Conservation (phyloP, 2,113 vertebrate species). For the Sinosuthora webbiana region DNA sequence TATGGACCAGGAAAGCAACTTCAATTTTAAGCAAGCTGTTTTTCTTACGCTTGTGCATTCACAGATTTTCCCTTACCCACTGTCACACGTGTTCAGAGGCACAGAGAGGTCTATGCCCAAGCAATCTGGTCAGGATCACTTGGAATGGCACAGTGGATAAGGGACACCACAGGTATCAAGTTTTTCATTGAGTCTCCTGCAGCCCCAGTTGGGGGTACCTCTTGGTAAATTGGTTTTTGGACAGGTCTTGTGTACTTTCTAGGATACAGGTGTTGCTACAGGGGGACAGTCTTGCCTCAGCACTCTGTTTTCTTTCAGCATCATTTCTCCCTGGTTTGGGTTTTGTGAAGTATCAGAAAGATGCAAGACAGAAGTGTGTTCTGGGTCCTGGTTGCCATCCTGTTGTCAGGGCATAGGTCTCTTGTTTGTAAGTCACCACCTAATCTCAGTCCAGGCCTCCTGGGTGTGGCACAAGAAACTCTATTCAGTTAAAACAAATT, state of each 20-base stretch:
- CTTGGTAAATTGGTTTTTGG: background rate
- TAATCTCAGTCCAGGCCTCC: background rate
- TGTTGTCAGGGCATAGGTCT: background rate
- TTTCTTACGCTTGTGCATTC: background rate
- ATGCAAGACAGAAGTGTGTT: background rate
- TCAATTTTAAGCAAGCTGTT: background rate
- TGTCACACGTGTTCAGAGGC: background rate
- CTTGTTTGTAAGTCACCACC: background rate
- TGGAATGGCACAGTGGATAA: background rate
- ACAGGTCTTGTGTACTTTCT: background rate
- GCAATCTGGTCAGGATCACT: background rate
- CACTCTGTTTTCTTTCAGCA: background rate
- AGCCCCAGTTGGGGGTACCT: background rate
- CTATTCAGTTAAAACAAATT: background rate
- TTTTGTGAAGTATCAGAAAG: background rate
- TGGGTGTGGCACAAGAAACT: background rate
- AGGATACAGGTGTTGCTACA: background rate
- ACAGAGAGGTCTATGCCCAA: fast-evolving
- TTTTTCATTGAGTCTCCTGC: background rate
- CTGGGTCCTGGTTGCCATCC: background rate
- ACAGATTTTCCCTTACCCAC: background rate
- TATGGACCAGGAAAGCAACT: background rate
- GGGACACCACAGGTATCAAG: background rate
- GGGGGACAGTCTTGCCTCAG: background rate
- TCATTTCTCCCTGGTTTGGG: background rate